phyloP scores from a whole-genome alignment of 2,113 vertebrate species.

The Otis tarda region DNA sequence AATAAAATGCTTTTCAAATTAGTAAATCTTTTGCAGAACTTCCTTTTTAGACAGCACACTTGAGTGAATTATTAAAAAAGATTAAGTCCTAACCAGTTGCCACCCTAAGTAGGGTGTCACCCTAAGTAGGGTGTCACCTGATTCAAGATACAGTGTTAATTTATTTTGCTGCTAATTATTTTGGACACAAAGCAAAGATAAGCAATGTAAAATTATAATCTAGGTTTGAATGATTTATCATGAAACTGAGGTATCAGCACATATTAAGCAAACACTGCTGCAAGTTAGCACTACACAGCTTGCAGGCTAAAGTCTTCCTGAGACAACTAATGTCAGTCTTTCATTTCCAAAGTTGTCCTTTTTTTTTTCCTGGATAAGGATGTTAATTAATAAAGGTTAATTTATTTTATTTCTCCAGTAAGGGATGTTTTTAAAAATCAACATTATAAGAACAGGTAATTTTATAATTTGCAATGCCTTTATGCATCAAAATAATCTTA shows the following conservation, averaged over 20 bases:
- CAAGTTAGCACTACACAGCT: neutral
- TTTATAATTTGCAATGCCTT: neutral
- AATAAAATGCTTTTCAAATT: neutral
- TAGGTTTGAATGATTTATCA: neutral
- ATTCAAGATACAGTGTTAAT: neutral
- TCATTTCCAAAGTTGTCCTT: neutral
- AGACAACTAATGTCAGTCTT: neutral
- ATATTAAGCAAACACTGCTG: neutral
- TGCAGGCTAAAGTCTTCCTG: neutral
- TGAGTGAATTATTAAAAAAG: neutral
- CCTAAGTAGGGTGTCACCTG: neutral
- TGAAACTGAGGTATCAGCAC: neutral
- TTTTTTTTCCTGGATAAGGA: neutral
- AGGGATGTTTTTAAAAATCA: neutral
- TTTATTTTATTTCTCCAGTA: neutral
- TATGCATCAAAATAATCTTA: conserved; percentile 70
- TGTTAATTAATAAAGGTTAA: neutral
- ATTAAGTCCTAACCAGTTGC: neutral
- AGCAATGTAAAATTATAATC: neutral
- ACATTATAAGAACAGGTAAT: neutral
- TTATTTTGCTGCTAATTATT: neutral
- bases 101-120: neutral
- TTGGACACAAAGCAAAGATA: neutral
- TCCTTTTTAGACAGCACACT: neutral
- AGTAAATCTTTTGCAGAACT: neutral